Evolutionary conservation across 2,113 vertebrate genomes (phyloP).

Genomic region (Tupaia chinensis): DNA sequence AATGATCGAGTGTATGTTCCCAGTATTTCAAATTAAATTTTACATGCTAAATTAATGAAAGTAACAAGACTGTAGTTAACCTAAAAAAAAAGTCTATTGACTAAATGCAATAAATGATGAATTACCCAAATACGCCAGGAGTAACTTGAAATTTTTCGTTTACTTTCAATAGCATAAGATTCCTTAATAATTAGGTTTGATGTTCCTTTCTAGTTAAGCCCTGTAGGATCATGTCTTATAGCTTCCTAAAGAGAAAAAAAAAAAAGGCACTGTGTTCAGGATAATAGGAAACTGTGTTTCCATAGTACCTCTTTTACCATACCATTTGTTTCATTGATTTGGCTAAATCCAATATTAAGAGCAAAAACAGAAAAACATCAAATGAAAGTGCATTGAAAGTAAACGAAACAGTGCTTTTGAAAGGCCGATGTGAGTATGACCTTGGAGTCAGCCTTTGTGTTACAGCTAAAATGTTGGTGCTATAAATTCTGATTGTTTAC

Average conservation of each 20-base stretch:
- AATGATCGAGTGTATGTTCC: slow-evolving; percentile 62
- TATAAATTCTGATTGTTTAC: slow-evolving; percentile 82
- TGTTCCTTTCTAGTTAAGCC: slow-evolving; percentile 63
- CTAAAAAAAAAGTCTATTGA: slow-evolving; percentile 53
- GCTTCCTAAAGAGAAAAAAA: not conserved
- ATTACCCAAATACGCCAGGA: slow-evolving; percentile 69
- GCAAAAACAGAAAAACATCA: slow-evolving; percentile 64
- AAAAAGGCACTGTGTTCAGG: slow-evolving; percentile 40
- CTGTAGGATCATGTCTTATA: slow-evolving; percentile 60
- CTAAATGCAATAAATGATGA: slow-evolving; percentile 68
- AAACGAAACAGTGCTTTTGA: slow-evolving; percentile 68
- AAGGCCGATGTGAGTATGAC: slow-evolving; percentile 46
- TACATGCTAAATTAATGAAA: slow-evolving; percentile 70
- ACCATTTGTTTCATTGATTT: slow-evolving; percentile 47
- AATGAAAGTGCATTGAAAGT: slow-evolving; percentile 75
- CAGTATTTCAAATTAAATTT: slow-evolving; percentile 74
- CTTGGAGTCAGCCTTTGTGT: slow-evolving; percentile 71
- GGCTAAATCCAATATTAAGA: slow-evolving; percentile 46
- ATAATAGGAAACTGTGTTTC: slow-evolving; percentile 58
- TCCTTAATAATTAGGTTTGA: slow-evolving; percentile 48
- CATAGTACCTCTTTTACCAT: slow-evolving; percentile 45
- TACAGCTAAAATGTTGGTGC: slow-evolving; percentile 83
- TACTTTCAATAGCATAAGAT: slow-evolving; percentile 74
- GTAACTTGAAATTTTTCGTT: slow-evolving; percentile 69
- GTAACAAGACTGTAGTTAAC: slow-evolving; percentile 74